Base-by-base conservation (phyloP, 2,797 vertebrate species). In the Gobio occitaniae region DNA sequence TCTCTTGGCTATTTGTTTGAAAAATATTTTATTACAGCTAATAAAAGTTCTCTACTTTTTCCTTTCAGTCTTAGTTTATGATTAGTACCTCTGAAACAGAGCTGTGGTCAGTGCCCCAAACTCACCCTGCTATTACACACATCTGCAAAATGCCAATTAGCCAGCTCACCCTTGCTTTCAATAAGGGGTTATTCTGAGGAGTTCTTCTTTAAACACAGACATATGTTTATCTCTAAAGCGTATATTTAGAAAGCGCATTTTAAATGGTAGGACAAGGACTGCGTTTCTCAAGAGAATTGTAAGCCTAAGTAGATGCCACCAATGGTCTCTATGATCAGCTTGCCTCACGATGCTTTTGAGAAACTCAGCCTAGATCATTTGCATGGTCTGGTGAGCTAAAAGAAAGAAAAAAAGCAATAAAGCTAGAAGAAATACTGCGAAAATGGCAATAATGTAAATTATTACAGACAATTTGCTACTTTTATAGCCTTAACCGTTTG, bases 91-190 rank as follows among this genome's bases (percentile, higher is more conserved):
- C 75, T 88, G 78, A 68, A 74, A 66, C 41, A 66, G 87, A 56
- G 83, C 66, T 83, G 87, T 83, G 88, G 89, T 87, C 85, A 56
- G 80, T 86, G 61, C 56, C 78, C 81, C 86, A 81, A 85, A 80
- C 76, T 89, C 88, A 87, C 88, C 89, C 88, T 89, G 82, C 89
- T 86, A 90, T 90, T 90, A 88, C 81, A 82, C 56, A 70, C 21
- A 82, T 50, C 75, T 84, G 63, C 63, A 87, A 80, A 70, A 82
- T 86, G 82, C 70, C 81, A 84, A 52, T 32, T 84, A 79, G 38
- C 50, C 79, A 79, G 50, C 76, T 84, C 75, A 71, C 82, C 85
- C 54, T 74, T 72, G 25, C 52, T 74, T 84, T 84, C 74, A 78
- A 54, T 72, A 78, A 87, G 54, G 74, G 81, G 47, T 78, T 78